A percentile compares a stretch with the other conserved stretches of the same genome.
These are phyloP conservation scores for Hippocampus zosterae DNA, from an alignment of 2,113 vertebrate species.

Conservation along the genomic window DNA sequence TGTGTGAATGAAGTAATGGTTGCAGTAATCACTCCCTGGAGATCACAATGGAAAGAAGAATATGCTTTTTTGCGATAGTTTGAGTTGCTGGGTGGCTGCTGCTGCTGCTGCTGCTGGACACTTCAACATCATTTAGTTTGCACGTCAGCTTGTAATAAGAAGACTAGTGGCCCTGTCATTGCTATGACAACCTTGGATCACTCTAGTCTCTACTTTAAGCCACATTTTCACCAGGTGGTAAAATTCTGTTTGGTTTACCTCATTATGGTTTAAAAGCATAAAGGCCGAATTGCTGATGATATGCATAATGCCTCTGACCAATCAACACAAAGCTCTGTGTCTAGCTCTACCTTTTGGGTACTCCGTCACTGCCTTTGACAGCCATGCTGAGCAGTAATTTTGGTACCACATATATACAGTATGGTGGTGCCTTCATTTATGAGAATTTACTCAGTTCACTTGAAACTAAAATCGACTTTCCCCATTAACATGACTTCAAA, in stretches of 20 bases:
- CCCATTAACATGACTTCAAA: too few relatives aligned
- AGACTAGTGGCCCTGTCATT: background rate
- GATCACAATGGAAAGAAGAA: constrained; percentile 50
- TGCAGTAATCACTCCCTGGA: constrained; percentile 49
- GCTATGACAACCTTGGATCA: background rate
- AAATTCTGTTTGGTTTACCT: background rate
- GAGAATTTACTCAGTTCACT: background rate
- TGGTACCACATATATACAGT: background rate
- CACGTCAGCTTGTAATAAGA: background rate
- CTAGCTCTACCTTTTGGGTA: background rate
- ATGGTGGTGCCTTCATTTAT: too few relatives aligned
- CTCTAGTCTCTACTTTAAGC: background rate
- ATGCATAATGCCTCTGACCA: background rate
- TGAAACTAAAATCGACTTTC: too few relatives aligned
- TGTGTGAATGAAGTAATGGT: constrained; percentile 46
- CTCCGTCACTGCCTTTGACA: background rate
- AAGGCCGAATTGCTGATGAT: background rate
- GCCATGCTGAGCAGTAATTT: background rate
- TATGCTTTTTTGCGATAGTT: constrained; percentile 20
- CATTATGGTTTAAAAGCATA: background rate
- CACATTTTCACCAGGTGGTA: background rate
- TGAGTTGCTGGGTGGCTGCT: constrained; percentile 25
- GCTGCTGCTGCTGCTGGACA: constrained; percentile 18
- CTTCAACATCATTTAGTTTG: constrained; percentile 5
- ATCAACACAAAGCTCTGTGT: background rate